These are phyloP conservation scores for Eupeodes corollae DNA, from an alignment of 1,140 invertebrate species.

Conservation along the genomic window DNA sequence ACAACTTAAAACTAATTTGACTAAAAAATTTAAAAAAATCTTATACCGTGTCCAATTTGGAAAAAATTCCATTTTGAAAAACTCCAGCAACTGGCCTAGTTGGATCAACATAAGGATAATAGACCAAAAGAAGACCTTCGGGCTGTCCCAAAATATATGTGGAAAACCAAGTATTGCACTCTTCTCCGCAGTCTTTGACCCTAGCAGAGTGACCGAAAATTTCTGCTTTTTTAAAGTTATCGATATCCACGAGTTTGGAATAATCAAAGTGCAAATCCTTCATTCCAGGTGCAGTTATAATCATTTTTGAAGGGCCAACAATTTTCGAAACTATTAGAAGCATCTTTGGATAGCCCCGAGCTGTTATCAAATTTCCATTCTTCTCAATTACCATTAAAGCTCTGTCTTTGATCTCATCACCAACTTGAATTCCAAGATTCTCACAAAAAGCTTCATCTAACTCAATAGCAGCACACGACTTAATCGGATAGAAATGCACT, in stretches of 20 bases:
- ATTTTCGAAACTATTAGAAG: constrained; percentile 39
- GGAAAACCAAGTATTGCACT: constrained; percentile 49
- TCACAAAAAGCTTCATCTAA: constrained; percentile 37
- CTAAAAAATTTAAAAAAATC: neutral
- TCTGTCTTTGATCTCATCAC: constrained; percentile 40
- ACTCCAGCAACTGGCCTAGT: constrained; percentile 34
- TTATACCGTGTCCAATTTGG: neutral
- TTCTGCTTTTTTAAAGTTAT: constrained; percentile 27
- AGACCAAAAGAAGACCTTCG: constrained; percentile 44
- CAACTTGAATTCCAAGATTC: constrained; percentile 37
- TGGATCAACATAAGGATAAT: constrained; percentile 43
- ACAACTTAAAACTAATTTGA: neutral
- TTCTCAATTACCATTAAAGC: constrained; percentile 42
- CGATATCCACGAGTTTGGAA: constrained; percentile 13
- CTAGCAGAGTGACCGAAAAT: constrained; percentile 41
- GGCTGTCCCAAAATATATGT: constrained; percentile 44
- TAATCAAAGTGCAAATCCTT: constrained; percentile 40
- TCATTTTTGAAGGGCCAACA: constrained; percentile 27
- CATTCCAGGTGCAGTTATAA: constrained; percentile 39
- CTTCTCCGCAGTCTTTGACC: constrained; percentile 46
- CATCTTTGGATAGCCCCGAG: constrained; percentile 41
- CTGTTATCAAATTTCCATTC: constrained; percentile 42
- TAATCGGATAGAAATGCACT: constrained; percentile 41
- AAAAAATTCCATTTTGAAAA: constrained; percentile 9
- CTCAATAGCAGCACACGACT: constrained; percentile 39